Evolutionary conservation across 1,140 invertebrate species (phyloP).

Genomic region (Solenopsis invicta): DNA sequence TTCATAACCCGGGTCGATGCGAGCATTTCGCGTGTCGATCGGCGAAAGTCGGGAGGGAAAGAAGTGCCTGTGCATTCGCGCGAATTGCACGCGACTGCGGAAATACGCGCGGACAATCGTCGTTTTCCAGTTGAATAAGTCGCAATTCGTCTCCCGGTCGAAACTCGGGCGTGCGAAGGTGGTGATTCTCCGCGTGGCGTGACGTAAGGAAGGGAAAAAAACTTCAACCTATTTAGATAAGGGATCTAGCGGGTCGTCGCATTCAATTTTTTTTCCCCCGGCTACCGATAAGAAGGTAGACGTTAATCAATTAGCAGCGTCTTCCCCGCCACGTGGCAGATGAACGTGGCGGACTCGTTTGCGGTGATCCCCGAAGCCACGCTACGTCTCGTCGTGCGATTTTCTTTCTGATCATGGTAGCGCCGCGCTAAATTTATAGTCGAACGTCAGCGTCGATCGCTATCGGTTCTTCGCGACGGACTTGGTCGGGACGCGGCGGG

Average conservation of each 20-base stretch:
- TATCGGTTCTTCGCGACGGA: no score
- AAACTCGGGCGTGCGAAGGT: no score
- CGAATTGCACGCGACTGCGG: neutral
- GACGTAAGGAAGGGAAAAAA: neutral
- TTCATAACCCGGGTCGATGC: neutral
- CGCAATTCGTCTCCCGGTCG: neutral
- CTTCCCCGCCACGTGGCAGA: neutral
- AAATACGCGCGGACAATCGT: neutral
- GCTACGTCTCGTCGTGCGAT: neutral
- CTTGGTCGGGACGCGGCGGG: no score
- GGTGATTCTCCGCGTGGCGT: neutral
- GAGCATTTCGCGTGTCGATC: neutral
- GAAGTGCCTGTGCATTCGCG: neutral
- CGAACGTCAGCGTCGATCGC: neutral
- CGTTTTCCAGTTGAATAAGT: slow-evolving; percentile 21
- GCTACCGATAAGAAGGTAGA: neutral
- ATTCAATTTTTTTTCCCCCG: neutral
- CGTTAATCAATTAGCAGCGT: neutral
- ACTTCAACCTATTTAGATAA: neutral
- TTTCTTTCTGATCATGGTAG: neutral
- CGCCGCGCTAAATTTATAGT: slow-evolving; percentile 22
- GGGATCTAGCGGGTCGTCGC: neutral
- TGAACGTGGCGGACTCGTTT: neutral
- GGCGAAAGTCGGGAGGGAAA: slow-evolving; percentile 4
- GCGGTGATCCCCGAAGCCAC: neutral